These are phyloP conservation scores for Metalampra italica DNA, from an alignment of 2,888 invertebrate genomes.

Conservation along the genomic window DNA sequence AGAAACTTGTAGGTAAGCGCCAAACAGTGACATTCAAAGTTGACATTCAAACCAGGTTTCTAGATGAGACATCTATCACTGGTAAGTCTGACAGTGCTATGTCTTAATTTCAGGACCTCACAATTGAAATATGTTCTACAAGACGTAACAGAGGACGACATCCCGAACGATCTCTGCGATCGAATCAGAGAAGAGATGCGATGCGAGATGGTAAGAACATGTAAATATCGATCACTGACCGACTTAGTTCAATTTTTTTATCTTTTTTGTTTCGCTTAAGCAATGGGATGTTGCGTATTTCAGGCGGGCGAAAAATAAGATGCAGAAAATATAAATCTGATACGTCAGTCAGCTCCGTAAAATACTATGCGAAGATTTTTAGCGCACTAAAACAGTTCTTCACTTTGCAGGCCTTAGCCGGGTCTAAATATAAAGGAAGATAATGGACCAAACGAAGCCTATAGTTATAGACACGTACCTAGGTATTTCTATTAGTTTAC, in stretches of 20 bases:
- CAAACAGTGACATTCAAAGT: too few species aligned
- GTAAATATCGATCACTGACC: slow-evolving; percentile 63
- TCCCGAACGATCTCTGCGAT: slow-evolving; percentile 92
- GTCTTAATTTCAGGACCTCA: slow-evolving; percentile 81
- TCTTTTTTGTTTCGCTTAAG: slow-evolving; percentile 42
- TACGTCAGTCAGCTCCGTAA: slow-evolving; percentile 62
- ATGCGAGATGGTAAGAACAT: slow-evolving; percentile 89
- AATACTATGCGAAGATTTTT: slow-evolving; percentile 70
- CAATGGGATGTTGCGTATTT: slow-evolving; percentile 46
- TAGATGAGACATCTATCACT: too few species aligned
- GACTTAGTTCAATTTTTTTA: slow-evolving; percentile 21
- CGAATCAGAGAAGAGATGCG: slow-evolving; percentile 95
- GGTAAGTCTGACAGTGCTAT: too few species aligned
- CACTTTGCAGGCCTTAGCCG: slow-evolving; percentile 70
- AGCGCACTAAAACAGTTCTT: slow-evolving; percentile 74
- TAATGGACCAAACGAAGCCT: slow-evolving; percentile 28
- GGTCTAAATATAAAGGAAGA: slow-evolving; percentile 72
- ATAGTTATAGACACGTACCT: slow-evolving; percentile 5
- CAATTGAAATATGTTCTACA: slow-evolving; percentile 91
- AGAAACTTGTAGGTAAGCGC: too few species aligned
- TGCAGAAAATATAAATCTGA: slow-evolving; percentile 70
- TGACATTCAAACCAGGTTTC: too few species aligned
- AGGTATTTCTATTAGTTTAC: slow-evolving; percentile 10
- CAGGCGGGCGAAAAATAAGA: slow-evolving; percentile 75
- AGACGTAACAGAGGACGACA: slow-evolving; percentile 93